Evolutionary conservation across 2,113 vertebrate genomes (phyloP), one percentile per base, ranked within the genome.

Genomic region (Rhynchopsitta pachyrhyncha): DNA sequence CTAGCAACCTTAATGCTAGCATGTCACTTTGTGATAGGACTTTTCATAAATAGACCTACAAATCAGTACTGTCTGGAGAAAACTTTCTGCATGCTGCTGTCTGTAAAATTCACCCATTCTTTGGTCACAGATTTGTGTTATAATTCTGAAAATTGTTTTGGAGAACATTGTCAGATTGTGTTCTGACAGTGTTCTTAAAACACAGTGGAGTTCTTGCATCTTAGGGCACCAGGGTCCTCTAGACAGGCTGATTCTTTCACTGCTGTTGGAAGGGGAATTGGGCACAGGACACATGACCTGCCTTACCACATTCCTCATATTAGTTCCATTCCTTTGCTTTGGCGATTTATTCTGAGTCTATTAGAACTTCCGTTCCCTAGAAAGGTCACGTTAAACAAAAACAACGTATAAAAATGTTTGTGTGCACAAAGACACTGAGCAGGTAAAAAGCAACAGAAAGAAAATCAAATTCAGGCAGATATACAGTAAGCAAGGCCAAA

Each of bases 301-400:
- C 82, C 97, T 97, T 97, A 97, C 97, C 97, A 81, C 25, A 33
- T 31, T 88, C 46, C 87, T 92, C 7, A 49, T 35, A 76, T 79
- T 64, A 94, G 78, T 74, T 93, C 90, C 79, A 24, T 44, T 94
- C 93, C 93, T 94, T 90, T 86, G 88, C 47, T 95, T 91, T 90
- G 87, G 53, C 7, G 85, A 24, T 81, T 96, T 97, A 97, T 44
- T 97, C 95, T 90, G 97, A 92, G 41, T 95, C 96, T 97, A 97
- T 84, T 96, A 97, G 95, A 95, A 68, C 89, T 79, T 97, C 97
- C 86, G 89, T 87, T 89, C 52, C 96, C 97, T 97, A 39, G 82
- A 97, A 95, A 91, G 77, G 94, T 75, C 52, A 82, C 91, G 95
- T 95, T 77, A 92, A 95, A 93, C 91, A 96, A 86, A 93, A 69